phyloP scores from a whole-genome alignment of 2,888 invertebrate species.

The Meta bourneti region DNA sequence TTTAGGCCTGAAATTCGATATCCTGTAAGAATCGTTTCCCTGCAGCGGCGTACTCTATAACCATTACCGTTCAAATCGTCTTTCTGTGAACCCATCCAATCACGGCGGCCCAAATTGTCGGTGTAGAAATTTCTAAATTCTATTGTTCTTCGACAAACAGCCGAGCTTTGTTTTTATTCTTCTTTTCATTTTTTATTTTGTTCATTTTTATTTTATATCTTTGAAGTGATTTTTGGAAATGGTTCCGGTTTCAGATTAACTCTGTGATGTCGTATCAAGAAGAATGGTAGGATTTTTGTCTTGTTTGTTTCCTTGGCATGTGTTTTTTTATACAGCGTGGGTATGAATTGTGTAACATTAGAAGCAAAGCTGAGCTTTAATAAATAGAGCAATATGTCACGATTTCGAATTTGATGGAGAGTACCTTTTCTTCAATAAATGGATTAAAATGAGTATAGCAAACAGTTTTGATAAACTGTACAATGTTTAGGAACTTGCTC shows the following conservation, averaged over 20 bases:
- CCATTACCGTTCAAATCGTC: conserved; percentile 25
- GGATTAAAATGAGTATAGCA: too few species aligned
- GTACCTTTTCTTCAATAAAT: too few species aligned
- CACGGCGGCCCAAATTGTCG: conserved; percentile 17
- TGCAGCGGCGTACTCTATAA: conserved; percentile 20
- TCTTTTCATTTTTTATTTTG: neutral
- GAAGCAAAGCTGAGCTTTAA: neutral
- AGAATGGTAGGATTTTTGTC: neutral
- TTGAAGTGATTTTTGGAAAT: conserved; percentile 12
- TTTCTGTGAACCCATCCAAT: conserved; percentile 35
- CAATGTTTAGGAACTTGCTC: too few species aligned
- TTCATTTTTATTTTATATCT: neutral
- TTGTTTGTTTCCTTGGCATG: neutral
- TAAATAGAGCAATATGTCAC: neutral
- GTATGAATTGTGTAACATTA: neutral
- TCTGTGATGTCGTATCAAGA: neutral
- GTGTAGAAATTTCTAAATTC: conserved; percentile 32
- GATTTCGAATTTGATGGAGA: too few species aligned
- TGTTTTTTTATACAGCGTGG: neutral
- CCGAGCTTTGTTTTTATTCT: conserved; percentile 1
- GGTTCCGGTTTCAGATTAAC: conserved; percentile 13
- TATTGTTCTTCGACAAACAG: conserved; percentile 28
- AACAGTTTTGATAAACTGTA: too few species aligned
- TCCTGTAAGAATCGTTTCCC: neutral
- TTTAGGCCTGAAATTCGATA: conserved; percentile 34